Conservation (phyloP, 2,113 vertebrate genomes). For the Dipodomys merriami region DNA sequence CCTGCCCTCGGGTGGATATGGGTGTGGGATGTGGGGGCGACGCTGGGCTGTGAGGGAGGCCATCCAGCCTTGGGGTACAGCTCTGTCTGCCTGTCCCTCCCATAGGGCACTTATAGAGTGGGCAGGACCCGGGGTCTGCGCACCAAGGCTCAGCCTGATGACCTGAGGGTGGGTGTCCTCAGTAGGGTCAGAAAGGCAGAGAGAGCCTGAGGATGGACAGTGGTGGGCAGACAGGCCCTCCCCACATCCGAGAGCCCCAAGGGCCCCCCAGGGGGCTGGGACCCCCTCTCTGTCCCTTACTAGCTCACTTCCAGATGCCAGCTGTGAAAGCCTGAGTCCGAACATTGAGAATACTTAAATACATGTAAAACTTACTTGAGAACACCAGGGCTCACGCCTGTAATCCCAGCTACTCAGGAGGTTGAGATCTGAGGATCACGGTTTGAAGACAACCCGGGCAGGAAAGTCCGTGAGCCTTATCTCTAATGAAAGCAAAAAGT, state of each 20-base stretch:
- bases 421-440: too few relatives aligned
- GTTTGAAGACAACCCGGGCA: too few relatives aligned
- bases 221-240: neutral
- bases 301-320: too few relatives aligned
- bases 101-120: too few relatives aligned
- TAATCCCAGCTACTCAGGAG: too few relatives aligned
- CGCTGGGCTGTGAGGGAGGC: neutral
- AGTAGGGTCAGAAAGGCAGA: neutral
- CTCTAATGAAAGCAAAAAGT: neutral
- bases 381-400: too few relatives aligned
- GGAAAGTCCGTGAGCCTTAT: too few relatives aligned
- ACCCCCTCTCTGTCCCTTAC: neutral
- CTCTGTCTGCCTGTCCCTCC: neutral
- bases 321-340: neutral
- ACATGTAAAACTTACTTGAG: too few relatives aligned
- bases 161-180: neutral
- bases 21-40: neutral
- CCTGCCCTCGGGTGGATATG: neutral
- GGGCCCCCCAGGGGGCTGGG: too few relatives aligned
- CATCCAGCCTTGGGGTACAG: neutral
- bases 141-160: neutral
- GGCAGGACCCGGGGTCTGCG: neutral
- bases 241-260: neutral
- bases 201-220: neutral
- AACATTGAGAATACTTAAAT: neutral